phyloP scores from a whole-genome alignment of 2,888 invertebrate genomes.

The Cataglyphis albicans region DNA sequence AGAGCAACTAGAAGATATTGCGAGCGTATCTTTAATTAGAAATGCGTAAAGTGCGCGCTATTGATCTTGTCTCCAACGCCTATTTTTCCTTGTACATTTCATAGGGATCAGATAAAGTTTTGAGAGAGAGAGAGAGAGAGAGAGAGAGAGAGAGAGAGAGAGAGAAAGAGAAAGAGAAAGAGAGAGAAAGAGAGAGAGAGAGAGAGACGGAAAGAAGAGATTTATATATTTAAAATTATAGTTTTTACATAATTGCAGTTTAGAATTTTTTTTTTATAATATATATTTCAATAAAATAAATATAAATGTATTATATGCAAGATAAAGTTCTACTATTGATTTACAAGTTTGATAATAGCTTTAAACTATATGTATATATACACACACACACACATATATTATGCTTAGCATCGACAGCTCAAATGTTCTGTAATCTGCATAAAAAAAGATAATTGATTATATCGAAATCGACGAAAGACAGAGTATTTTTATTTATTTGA shows the following conservation, averaged over 20 bases:
- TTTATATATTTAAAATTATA: background rate
- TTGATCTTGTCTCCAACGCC: conserved; percentile 10
- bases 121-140: too few species aligned
- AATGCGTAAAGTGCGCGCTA: conserved; percentile 29
- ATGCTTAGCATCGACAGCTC: background rate
- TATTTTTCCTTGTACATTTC: background rate
- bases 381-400: background rate
- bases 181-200: background rate
- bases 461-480: conserved; percentile 11
- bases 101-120: background rate
- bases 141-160: too few species aligned
- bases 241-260: background rate
- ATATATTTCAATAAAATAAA: background rate
- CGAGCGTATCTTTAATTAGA: background rate
- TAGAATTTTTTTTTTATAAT: background rate
- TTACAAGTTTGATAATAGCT: background rate
- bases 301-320: background rate
- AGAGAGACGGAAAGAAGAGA: background rate
- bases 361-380: background rate
- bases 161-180: too few species aligned
- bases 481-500: conserved; percentile 1
- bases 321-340: background rate
- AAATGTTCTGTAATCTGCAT: background rate
- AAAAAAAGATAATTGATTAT: conserved; percentile 7
- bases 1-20: background rate